phyloP scores from a whole-genome alignment of 2,113 vertebrate species.

The Chionis minor region DNA sequence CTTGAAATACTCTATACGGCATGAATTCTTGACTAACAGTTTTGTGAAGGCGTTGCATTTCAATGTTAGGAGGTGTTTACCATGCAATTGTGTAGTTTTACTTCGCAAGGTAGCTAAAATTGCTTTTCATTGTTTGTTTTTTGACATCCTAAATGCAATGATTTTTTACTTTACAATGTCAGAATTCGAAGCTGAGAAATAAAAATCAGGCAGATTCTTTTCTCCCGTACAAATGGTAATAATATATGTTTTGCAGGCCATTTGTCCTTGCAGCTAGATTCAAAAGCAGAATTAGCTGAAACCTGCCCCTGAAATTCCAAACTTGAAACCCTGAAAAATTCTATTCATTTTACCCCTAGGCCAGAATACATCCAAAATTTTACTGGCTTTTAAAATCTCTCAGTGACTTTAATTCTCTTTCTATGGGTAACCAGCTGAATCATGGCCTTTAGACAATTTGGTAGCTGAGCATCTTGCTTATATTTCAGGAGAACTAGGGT shows the following conservation, averaged over 20 bases:
- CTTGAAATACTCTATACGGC: background rate
- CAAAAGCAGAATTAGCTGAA: background rate
- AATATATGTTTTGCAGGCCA: background rate
- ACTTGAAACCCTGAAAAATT: background rate
- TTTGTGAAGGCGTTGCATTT: background rate
- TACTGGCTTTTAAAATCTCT: background rate
- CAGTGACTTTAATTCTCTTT: background rate
- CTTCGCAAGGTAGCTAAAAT: background rate
- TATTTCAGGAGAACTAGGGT: background rate
- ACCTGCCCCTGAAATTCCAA: background rate
- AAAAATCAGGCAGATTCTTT: background rate
- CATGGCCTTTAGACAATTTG: background rate
- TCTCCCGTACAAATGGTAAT: background rate
- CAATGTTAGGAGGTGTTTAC: background rate
- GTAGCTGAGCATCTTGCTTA: background rate
- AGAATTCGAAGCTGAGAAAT: background rate
- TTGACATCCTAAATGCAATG: background rate
- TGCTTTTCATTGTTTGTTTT: background rate
- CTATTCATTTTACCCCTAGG: background rate
- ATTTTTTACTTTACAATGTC: background rate
- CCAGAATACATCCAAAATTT: background rate
- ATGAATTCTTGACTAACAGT: background rate
- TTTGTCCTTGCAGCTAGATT: background rate
- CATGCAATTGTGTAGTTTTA: background rate
- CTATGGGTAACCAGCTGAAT: background rate